Percentiles rank a stretch among this genome's conserved stretches.
Evolutionary conservation across 2,888 invertebrate species (phyloP).

Genomic region (Mellilla xanthometata): DNA sequence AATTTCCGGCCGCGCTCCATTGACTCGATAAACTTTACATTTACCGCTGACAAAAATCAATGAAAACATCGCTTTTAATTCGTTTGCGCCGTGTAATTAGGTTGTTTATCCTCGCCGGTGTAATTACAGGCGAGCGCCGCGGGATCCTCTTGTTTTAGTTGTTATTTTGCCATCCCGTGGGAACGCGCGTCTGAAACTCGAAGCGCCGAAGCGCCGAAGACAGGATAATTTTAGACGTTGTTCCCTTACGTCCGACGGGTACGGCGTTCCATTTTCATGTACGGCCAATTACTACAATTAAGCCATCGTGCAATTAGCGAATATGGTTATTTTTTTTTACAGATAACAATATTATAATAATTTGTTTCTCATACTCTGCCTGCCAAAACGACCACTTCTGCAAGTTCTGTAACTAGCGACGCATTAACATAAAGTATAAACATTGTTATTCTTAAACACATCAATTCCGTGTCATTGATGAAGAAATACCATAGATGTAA

Average conservation of each 20-base stretch:
- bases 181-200: slow-evolving; percentile 9
- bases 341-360: slow-evolving; percentile 3
- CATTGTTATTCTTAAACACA: no score
- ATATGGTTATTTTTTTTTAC: slow-evolving; percentile 4
- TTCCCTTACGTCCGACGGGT: slow-evolving; percentile 4
- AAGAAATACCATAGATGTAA: no score
- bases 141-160: slow-evolving; percentile 3
- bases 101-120: not conserved
- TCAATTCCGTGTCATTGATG: no score
- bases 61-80: slow-evolving; percentile 1
- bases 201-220: slow-evolving; percentile 9
- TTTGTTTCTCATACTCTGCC: not conserved
- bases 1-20: slow-evolving; percentile 42
- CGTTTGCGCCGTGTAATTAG: slow-evolving; percentile 2
- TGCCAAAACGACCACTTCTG: no score
- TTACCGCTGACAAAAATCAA: not conserved
- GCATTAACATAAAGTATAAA: no score
- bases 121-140: slow-evolving; percentile 4
- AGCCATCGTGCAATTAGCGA: slow-evolving; percentile 3
- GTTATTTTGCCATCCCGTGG: slow-evolving; percentile 7
- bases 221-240: slow-evolving; percentile 16
- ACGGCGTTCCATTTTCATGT: slow-evolving; percentile 5
- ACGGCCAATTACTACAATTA: slow-evolving; percentile 16
- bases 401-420: no score
- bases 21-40: slow-evolving; percentile 9